These are phyloP conservation scores for Setophaga petechia DNA, from an alignment of 2,113 vertebrate species.

Conservation along the genomic window DNA sequence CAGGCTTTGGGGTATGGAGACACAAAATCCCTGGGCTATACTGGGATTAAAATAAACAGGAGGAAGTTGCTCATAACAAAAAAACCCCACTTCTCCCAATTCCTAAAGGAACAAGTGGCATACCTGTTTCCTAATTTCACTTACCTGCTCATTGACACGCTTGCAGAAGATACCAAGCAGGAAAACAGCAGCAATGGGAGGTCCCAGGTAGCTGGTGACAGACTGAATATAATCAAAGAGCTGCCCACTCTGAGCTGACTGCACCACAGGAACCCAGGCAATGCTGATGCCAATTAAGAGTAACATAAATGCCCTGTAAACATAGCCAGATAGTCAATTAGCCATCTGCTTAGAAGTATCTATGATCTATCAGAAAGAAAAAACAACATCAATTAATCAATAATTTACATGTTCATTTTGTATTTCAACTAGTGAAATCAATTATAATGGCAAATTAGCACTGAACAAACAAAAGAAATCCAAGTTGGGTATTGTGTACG, in stretches of 20 bases:
- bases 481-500: not conserved
- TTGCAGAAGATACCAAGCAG: constrained; percentile 91
- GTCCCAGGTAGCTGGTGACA: constrained; percentile 91
- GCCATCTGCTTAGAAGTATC: not conserved
- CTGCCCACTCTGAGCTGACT: constrained; percentile 88
- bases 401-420: not conserved
- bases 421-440: constrained; percentile 6
- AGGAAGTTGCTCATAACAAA: not conserved
- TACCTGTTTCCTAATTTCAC: not conserved
- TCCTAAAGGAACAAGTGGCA: not conserved
- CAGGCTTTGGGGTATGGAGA: not conserved
- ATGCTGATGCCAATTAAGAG: constrained; percentile 89
- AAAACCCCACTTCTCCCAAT: not conserved
- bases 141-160: constrained; percentile 87
- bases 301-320: constrained; percentile 88
- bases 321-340: constrained; percentile 35
- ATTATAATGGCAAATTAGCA: not conserved
- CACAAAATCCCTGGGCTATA: not conserved
- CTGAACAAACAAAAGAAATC: not conserved
- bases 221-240: constrained; percentile 96
- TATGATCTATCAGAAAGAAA: constrained; percentile 2
- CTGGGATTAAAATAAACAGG: not conserved
- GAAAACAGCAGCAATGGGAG: constrained; percentile 91
- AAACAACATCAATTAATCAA: not conserved
- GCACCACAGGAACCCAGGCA: constrained; percentile 94